These are phyloP conservation scores for Pegoplata infirma DNA, from an alignment of 2,888 invertebrate species.

Conservation along the genomic window DNA sequence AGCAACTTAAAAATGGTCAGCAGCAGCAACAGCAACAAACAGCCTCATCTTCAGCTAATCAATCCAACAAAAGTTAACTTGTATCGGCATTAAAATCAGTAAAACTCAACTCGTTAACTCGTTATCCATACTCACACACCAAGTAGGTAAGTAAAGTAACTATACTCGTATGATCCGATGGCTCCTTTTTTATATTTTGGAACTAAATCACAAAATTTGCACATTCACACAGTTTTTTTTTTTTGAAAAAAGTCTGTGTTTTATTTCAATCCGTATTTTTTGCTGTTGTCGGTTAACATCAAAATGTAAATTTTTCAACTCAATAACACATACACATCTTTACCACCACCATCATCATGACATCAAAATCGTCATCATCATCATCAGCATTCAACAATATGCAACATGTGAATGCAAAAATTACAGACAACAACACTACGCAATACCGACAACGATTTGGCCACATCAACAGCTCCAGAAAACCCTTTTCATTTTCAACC, in stretches of 20 bases:
- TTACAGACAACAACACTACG: conserved; percentile 52
- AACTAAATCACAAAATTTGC: conserved; percentile 8
- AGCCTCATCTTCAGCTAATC: conserved; percentile 62
- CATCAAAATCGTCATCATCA: too few relatives aligned
- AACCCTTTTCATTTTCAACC: conserved; percentile 39
- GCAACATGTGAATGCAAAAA: conserved; percentile 44
- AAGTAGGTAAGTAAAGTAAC: neutral
- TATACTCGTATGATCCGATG: conserved; percentile 9
- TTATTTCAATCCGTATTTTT: conserved; percentile 10
- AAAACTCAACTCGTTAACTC: conserved; percentile 74
- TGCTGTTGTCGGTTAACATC: conserved; percentile 57
- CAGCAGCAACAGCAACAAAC: conserved; percentile 54
- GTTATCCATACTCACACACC: conserved; percentile 67
- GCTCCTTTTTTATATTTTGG: too few relatives aligned
- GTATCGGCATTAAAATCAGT: conserved; percentile 71
- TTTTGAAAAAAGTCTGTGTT: conserved; percentile 21
- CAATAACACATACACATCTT: conserved; percentile 19
- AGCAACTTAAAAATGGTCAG: conserved; percentile 47
- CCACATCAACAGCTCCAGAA: neutral
- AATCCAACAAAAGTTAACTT: conserved; percentile 62
- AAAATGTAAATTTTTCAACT: conserved; percentile 54
- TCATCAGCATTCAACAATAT: too few relatives aligned
- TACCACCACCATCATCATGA: conserved; percentile 14
- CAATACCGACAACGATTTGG: conserved; percentile 32
- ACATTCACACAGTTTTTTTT: conserved; percentile 56